These are phyloP conservation scores for Aurelia sp. DNA, from an alignment of 30 jellyfish, hydroid and myxozoan species.

Conservation along the genomic window DNA sequence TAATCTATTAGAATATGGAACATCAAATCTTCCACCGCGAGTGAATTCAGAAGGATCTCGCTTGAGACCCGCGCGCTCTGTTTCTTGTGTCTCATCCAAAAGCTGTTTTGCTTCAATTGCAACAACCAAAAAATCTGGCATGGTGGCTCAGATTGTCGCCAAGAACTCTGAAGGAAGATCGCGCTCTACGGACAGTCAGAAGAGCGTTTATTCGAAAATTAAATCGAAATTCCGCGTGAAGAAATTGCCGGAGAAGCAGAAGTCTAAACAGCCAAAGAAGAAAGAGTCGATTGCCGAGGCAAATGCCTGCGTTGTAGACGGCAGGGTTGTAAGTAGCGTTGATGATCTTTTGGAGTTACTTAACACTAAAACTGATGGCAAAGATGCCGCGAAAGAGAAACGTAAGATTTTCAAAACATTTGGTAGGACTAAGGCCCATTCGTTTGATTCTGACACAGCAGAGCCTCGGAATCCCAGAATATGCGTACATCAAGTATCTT, in stretches of 20 bases:
- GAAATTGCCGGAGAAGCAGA: slow-evolving; percentile 10
- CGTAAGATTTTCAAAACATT: slow-evolving; percentile 6
- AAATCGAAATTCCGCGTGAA: slow-evolving; percentile 53
- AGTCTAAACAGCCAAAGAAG: neutral
- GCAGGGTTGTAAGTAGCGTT: slow-evolving; percentile 15
- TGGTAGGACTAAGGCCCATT: slow-evolving; percentile 43
- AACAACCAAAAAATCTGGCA: neutral
- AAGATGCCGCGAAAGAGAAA: slow-evolving; percentile 29
- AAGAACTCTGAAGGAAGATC: slow-evolving; percentile 1
- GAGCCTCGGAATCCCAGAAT: slow-evolving; percentile 11
- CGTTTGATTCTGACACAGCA: slow-evolving; percentile 54
- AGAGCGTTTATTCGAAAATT: slow-evolving; percentile 35
- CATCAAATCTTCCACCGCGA: slow-evolving; percentile 16
- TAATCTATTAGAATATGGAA: slow-evolving; percentile 6
- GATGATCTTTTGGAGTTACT: slow-evolving; percentile 56
- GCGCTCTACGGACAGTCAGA: neutral
- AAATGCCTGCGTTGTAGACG: slow-evolving; percentile 6
- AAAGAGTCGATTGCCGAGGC: neutral
- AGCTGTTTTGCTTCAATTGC: slow-evolving; percentile 60
- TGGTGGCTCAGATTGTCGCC: slow-evolving; percentile 12
- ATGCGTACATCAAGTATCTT: slow-evolving; percentile 42
- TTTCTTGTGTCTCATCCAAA: slow-evolving; percentile 58
- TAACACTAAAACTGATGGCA: neutral
- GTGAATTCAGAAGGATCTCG: slow-evolving; percentile 35
- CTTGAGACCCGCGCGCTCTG: slow-evolving; percentile 59